Base-by-base conservation (phyloP, 2,888 invertebrate species). In the Lydus trimaculatus region DNA sequence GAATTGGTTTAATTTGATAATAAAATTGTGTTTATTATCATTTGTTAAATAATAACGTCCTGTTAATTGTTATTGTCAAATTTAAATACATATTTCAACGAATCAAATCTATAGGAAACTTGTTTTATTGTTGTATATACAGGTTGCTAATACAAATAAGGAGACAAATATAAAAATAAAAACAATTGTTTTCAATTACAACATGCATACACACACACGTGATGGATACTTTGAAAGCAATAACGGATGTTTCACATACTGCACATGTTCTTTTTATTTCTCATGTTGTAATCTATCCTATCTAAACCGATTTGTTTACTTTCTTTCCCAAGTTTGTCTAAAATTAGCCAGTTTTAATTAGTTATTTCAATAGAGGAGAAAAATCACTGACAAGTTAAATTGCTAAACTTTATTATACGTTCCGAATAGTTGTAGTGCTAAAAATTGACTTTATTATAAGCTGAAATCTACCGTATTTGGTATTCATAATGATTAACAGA, bases 71-170 rank as follows among this genome's bases (percentile, higher is more conserved):
- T 20, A 48, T 48, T 23, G 9, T 20, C n/a, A n/a, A n/a, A 20
- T 20, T 17, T 20, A 20, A n/a, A 43, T 43, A 17, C n/a, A 43
- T 17, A n/a, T 48, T 48, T 9, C 2, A 20, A 20, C 20, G 20
- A n/a, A 17, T 43, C 39, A 43, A n/a, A 7, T 43, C 5, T 43
- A 15, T 36, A 2, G 36, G 5, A 36, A 36, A 36, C 20, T 11
- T 48, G 48, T 48, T 48, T 48, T 48, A 48, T 48, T 48, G 20
- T 48, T 9, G 13, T 20, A 48, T 20, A 48, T 48, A 48, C 48
- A 20, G 48, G 48, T 48, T 48, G 48, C 20, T 23, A 48, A 20
- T 48, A 48, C 48, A 48, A 48, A 48, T 48, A 48, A 48, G 48
- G 20, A 43, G 43, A 17, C 48, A n/a, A n/a, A n/a, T n/a, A 15